phyloP scores from a whole-genome alignment of 2,797 vertebrate species.

The Lithobates sylvaticus region DNA sequence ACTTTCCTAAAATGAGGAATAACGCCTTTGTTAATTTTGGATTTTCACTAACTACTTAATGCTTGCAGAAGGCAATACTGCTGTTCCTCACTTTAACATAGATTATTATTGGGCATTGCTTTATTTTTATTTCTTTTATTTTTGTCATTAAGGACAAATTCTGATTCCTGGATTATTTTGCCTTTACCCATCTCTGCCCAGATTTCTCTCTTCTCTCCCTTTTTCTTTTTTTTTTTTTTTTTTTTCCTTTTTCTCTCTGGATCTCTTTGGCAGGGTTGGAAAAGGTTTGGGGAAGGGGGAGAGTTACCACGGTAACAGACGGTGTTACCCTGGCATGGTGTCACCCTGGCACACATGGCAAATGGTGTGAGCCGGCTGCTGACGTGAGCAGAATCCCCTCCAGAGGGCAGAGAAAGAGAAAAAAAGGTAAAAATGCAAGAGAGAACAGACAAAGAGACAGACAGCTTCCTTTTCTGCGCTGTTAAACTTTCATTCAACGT shows the following conservation, averaged over 20 bases:
- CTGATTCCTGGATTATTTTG: neutral
- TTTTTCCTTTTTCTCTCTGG: constrained; percentile 9
- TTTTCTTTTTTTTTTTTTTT: constrained; percentile 2
- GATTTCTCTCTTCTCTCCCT: neutral
- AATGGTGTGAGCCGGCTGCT: constrained; percentile 61
- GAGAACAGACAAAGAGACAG: constrained; percentile 39
- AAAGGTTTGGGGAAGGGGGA: constrained; percentile 55
- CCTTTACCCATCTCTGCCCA: neutral
- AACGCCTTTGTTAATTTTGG: no score
- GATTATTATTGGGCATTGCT: neutral
- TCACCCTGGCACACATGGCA: constrained; percentile 62
- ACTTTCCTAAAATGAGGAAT: neutral
- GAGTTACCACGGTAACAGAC: constrained; percentile 62
- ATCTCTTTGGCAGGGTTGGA: constrained; percentile 50
- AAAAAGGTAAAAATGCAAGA: constrained; percentile 26
- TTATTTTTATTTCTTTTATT: neutral
- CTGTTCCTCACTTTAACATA: neutral
- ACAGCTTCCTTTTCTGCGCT: neutral
- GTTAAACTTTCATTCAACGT: constrained; percentile 27
- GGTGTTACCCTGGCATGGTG: constrained; percentile 62
- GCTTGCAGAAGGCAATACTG: neutral
- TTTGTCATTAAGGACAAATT: neutral
- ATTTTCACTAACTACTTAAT: neutral
- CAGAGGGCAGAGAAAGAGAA: constrained; percentile 54
- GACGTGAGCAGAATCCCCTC: constrained; percentile 63